These are phyloP conservation scores for Acrocephalus arundinaceus DNA, from an alignment of 2,113 vertebrate species.

Conservation along the genomic window DNA sequence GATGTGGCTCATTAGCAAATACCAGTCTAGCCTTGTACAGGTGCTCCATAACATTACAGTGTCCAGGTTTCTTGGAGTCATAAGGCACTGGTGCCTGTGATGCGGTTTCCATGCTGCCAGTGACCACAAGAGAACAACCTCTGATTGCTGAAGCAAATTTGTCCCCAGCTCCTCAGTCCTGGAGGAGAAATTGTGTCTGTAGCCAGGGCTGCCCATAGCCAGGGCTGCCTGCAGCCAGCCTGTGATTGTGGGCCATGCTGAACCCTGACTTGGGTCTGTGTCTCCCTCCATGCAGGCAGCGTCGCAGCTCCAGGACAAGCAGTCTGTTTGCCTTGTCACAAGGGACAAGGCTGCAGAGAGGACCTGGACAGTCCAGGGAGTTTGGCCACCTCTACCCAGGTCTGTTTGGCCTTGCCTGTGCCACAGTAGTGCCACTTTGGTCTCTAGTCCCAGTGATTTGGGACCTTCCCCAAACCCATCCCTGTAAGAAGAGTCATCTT, in stretches of 20 bases:
- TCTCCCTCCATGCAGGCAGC: neutral
- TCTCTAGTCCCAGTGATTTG: neutral
- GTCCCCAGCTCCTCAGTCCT: neutral
- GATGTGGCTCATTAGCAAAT: neutral
- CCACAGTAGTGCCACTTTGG: neutral
- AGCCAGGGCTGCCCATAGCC: accelerated
- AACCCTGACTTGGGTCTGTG: neutral
- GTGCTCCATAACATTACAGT: neutral
- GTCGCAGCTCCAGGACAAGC: neutral
- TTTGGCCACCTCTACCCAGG: neutral
- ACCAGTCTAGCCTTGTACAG: neutral
- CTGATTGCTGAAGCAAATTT: neutral
- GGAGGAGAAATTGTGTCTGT: neutral
- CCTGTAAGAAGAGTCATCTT: neutral
- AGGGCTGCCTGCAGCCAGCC: neutral
- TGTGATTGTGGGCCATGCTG: neutral
- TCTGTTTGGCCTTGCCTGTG: neutral
- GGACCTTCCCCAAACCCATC: neutral
- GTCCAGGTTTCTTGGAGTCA: neutral
- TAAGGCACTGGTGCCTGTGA: neutral
- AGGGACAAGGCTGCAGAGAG: neutral
- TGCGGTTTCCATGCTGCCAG: accelerated
- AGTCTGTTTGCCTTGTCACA: neutral
- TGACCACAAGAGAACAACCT: neutral
- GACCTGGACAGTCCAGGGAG: neutral